Base-by-base conservation (phyloP, 2,888 invertebrate genomes). In the Pollenia angustigena region DNA sequence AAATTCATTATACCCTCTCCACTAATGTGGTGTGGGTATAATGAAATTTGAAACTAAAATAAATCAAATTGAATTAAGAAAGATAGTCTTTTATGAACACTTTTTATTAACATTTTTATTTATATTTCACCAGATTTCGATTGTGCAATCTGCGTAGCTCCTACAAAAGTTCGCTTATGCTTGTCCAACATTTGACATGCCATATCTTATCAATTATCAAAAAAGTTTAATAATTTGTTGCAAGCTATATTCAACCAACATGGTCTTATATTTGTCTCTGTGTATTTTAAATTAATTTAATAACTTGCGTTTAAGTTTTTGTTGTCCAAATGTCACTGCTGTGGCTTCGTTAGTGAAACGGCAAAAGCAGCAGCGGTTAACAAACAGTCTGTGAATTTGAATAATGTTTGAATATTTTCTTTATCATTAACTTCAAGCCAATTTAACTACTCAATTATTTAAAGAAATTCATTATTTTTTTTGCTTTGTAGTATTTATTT, bases 361-460 rank as follows among this genome's bases (percentile, higher is more conserved):
- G 3, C 6, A 74, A 40, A 48, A 75, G 46, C 52, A 44, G 18
- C 66, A 71, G n/a, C 44, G 68, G 58, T 23, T 18, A 56, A 52
- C 52, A 44, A 76, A 44, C 42, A 72, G 86, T 76, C 86, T 83
- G 86, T 81, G 86, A 87, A 87, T 87, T 87, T 87, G 86, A 86
- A 86, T 86, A 86, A 86, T 83, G 83, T 83, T 80, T 80, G 86
- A 81, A 84, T 83, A 79, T 85, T 76, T 74, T 79, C 82, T 68
- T 80, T 76, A 76, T 84, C 86, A 71, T 76, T 71, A 83, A 80
- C 58, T 32, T 75, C 75, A 48, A 60, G 46, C 48, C 64, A 72
- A 84, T 72, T 66, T 56, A 76, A 87, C 71, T 58, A 54, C 86
- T 81, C 76, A 86, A 81, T 86, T 87, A 83, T 83, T 83, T 80